phyloP scores from a whole-genome alignment of 2,113 vertebrate species.

The Tretioscincus oriximinensis region DNA sequence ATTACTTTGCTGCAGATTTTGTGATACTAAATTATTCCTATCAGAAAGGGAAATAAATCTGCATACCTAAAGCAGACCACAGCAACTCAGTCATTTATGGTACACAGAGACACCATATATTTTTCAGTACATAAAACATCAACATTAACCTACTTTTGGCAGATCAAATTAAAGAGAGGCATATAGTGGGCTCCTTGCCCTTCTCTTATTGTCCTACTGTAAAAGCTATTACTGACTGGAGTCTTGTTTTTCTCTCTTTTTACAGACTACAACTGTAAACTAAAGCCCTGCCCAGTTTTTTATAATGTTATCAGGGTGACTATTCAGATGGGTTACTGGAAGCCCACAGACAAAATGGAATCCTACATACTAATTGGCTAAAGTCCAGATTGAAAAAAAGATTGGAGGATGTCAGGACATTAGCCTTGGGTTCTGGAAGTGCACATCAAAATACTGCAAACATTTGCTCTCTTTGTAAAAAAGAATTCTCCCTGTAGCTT shows the following conservation, averaged over 20 bases:
- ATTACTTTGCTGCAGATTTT: neutral
- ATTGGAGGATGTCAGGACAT: no score
- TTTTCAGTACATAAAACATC: no score
- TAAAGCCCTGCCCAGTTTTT: no score
- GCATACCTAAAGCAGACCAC: neutral
- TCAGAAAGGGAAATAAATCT: neutral
- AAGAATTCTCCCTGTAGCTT: neutral
- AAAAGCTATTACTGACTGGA: neutral
- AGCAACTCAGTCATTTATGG: neutral
- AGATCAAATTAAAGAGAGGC: neutral
- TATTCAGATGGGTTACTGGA: no score
- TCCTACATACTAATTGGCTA: neutral
- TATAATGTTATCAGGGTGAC: no score
- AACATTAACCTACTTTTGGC: no score
- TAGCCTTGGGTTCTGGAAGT: neutral
- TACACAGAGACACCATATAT: neutral
- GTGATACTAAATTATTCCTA: neutral
- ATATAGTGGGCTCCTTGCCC: no score
- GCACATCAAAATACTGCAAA: neutral
- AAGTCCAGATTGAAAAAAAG: neutral
- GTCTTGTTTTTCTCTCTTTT: neutral
- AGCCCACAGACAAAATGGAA: no score
- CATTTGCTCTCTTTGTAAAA: neutral
- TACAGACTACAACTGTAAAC: neutral
- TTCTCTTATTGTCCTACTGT: neutral